A percentile compares a stretch with the other conserved stretches of the same genome.
Evolutionary conservation across 2,113 vertebrate species (phyloP).

Genomic region (Percopsis transmontana): DNA sequence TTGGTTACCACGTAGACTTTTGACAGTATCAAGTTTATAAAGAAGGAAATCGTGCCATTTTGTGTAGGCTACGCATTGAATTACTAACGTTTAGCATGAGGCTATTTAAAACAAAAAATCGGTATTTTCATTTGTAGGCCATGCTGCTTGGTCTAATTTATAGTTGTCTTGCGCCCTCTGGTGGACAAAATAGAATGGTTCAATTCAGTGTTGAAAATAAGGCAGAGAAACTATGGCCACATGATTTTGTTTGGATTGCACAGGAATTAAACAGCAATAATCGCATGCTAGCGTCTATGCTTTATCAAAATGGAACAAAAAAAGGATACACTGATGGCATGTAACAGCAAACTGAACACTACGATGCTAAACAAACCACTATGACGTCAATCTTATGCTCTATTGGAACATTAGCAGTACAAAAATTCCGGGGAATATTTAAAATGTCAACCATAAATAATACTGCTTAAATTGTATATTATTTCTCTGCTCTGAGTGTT

Average conservation of each 20-base stretch:
- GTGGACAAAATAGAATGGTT: conserved; percentile 27
- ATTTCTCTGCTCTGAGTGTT: conserved; percentile 15
- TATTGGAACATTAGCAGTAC: no score
- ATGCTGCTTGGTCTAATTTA: conserved; percentile 5
- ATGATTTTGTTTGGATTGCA: no score
- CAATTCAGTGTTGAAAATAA: neutral
- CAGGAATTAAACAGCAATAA: no score
- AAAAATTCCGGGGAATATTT: neutral
- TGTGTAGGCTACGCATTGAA: no score
- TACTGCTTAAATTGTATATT: neutral
- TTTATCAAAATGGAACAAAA: no score
- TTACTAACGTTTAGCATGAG: neutral
- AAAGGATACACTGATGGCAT: no score
- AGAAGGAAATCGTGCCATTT: no score
- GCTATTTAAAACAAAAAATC: neutral
- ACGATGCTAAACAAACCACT: no score
- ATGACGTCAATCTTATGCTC: neutral
- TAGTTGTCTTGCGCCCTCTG: conserved; percentile 66
- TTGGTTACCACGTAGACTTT: no score
- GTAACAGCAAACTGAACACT: no score
- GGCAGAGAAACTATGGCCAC: neutral
- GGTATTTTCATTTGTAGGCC: neutral
- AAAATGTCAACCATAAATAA: neutral
- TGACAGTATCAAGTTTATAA: no score
- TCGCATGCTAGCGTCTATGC: no score